Evolutionary conservation across 2,113 vertebrate genomes (phyloP).

Genomic region (Paramormyrops kingsleyae): DNA sequence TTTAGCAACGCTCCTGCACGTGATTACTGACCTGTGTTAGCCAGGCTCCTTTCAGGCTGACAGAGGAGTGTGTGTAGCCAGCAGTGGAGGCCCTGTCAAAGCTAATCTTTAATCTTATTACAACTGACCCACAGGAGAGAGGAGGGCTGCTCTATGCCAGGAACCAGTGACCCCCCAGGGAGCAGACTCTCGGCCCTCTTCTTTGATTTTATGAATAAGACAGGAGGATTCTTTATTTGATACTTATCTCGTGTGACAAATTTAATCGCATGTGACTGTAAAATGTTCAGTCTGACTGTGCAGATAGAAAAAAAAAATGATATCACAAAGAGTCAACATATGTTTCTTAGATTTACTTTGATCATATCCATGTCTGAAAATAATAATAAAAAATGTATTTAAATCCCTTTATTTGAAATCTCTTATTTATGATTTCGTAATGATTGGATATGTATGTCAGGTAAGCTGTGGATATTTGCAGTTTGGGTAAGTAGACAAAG

Average conservation of each 20-base stretch:
- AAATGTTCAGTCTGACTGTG: neutral
- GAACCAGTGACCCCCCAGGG: neutral
- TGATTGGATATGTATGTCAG: neutral
- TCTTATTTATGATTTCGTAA: neutral
- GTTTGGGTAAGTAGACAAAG: neutral
- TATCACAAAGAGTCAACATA: neutral
- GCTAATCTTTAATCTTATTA: constrained; percentile 45
- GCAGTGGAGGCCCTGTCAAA: constrained; percentile 11
- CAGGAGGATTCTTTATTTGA: neutral
- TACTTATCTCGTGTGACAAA: constrained; percentile 7
- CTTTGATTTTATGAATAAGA: neutral
- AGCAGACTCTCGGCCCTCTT: neutral
- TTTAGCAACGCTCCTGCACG: neutral
- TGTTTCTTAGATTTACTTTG: neutral
- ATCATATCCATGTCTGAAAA: neutral
- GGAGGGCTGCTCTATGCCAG: constrained; percentile 27
- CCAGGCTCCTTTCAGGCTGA: neutral
- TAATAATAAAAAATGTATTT: neutral
- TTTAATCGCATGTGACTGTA: neutral
- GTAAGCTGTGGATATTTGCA: neutral
- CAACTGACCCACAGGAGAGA: constrained; percentile 29
- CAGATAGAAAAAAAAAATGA: neutral
- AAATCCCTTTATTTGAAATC: neutral
- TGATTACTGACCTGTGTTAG: neutral
- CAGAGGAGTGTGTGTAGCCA: neutral